These are phyloP conservation scores for Zaprionus ghesquierei DNA, from an alignment of 1,140 invertebrate genomes.

Conservation along the genomic window DNA sequence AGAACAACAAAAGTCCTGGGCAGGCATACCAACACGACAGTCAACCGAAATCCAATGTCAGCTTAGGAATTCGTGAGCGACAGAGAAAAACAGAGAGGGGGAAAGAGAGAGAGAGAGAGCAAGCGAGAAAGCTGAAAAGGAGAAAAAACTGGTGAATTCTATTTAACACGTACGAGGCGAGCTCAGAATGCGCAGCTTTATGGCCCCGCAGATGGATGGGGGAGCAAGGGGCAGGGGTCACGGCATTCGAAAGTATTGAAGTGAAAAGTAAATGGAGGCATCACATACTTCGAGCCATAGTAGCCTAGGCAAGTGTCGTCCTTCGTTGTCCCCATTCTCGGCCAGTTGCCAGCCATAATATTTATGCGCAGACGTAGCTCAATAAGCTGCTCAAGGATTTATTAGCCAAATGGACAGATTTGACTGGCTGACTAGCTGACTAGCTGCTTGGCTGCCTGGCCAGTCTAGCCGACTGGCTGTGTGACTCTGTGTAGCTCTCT, in stretches of 20 bases:
- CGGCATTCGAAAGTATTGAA: slow-evolving; percentile 38
- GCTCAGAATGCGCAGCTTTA: slow-evolving; percentile 32
- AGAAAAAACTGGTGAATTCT: slow-evolving; percentile 37
- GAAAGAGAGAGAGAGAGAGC: neutral
- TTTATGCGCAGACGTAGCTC: slow-evolving; percentile 80
- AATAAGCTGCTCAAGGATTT: slow-evolving; percentile 82
- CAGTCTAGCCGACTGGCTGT: slow-evolving; percentile 47
- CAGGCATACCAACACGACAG: slow-evolving; percentile 62
- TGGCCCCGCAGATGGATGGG: neutral
- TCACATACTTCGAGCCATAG: neutral
- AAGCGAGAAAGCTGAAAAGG: neutral
- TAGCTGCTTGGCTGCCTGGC: slow-evolving; percentile 14
- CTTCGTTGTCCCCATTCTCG: slow-evolving; percentile 17
- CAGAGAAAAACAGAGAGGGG: neutral
- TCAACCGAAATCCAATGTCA: slow-evolving; percentile 75
- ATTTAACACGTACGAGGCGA: slow-evolving; percentile 63
- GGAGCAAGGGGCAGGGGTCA: neutral
- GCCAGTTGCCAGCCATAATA: slow-evolving; percentile 64
- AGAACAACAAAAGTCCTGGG: slow-evolving; percentile 22
- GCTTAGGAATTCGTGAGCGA: slow-evolving; percentile 53
- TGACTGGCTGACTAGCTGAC: slow-evolving; percentile 68
- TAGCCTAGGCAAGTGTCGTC: slow-evolving; percentile 12
- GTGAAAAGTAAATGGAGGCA: slow-evolving; percentile 61
- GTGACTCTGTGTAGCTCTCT: slow-evolving; percentile 25
- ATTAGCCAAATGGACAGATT: slow-evolving; percentile 82